Evolutionary conservation across 2,113 vertebrate genomes (phyloP), one percentile per base, ranked within the genome.

Genomic region (Peromyscus maniculatus): DNA sequence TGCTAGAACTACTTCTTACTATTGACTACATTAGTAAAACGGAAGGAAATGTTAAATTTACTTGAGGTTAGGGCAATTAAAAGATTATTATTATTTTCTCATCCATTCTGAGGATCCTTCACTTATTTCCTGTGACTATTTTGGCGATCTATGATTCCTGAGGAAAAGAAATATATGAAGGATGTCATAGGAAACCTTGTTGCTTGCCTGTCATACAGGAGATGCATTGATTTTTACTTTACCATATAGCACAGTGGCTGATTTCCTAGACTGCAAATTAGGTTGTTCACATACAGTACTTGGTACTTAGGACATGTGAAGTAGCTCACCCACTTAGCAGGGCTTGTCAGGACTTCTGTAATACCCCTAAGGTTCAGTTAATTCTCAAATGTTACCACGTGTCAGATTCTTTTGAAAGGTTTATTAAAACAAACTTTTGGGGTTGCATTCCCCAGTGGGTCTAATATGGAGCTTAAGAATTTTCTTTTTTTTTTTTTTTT

Each of bases 31-130:
- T 94, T 91, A 91, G 28, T 95, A 95, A 95, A 62, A 46, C 26
- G 46, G 13, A 90, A 96, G 33, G 28, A 92, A 93, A 94, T 97
- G 5, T 75, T 94, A 94, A 80, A 62, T 94, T 94, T 89, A 26
- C 62, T 86, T 86, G 90, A 84, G 89, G n/a, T 91, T 71, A 86
- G 52, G 89, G 57, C 80, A 86, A 64, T 97, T 91, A 84, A 64
- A 91, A 59, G 91, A 93, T 78, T 9, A 82, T 77, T 82, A 17
- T 87, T 82, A 17, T 90, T 87, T 97, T 84, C 39, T 94, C 15
- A 92, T 13, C 9, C 26, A 88, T n/a, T 92, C 95, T 67, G 64
- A 79, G 52, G 59, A n/a, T 17, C 24, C 49, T 13, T 96, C 39
- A 88, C 0, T 90, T 94, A 57, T 96, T 89, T 94, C 91, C 79